phyloP scores from a whole-genome alignment of 2,888 invertebrate species.

The Ommatoiulus sabulosus region DNA sequence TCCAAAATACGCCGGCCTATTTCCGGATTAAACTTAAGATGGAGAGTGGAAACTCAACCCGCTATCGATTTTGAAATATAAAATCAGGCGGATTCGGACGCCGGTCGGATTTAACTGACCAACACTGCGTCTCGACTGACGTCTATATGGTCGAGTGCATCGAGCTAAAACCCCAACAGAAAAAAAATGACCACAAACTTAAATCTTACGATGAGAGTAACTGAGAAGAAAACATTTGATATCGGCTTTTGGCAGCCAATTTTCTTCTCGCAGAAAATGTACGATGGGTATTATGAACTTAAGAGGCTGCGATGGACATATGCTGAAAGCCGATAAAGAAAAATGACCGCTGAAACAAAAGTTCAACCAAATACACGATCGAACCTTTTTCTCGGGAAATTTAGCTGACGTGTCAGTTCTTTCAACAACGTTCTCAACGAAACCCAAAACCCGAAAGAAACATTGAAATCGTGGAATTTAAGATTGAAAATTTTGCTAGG shows the following conservation, averaged over 20 bases:
- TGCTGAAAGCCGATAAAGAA: neutral
- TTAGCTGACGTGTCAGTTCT: too few relatives aligned
- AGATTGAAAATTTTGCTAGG: too few relatives aligned
- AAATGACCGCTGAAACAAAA: neutral
- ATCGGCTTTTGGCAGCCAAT: slow-evolving; percentile 28
- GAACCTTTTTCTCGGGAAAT: neutral
- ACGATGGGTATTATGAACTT: slow-evolving; percentile 34
- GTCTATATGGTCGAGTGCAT: neutral
- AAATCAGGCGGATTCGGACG: neutral
- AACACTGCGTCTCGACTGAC: neutral
- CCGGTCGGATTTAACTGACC: neutral
- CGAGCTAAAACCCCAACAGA: neutral
- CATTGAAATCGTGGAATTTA: too few relatives aligned
- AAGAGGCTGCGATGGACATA: neutral
- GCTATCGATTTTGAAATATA: slow-evolving; percentile 16
- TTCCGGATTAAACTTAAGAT: neutral
- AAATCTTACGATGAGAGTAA: neutral
- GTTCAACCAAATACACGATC: neutral
- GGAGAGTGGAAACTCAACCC: neutral
- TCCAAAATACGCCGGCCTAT: neutral
- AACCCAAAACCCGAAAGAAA: too few relatives aligned
- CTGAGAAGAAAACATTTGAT: slow-evolving; percentile 21
- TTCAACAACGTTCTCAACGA: too few relatives aligned
- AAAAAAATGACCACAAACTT: slow-evolving; percentile 26
- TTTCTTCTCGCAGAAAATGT: neutral